Base-by-base conservation (phyloP, 2,888 invertebrate genomes). In the Hirtodrosophila duncani region DNA sequence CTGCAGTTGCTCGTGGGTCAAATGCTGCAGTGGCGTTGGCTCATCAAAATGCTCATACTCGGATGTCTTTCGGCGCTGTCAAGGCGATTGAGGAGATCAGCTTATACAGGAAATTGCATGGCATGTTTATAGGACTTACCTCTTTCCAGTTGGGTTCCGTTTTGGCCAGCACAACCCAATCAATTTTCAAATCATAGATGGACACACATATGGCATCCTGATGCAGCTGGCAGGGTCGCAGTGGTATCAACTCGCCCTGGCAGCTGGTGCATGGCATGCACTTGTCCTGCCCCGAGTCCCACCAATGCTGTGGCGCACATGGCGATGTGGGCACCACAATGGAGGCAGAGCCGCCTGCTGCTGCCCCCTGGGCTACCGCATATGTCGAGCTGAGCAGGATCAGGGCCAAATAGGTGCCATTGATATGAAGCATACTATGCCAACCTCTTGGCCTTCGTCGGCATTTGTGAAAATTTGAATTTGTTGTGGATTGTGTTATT, bases 191-290 rank as follows among this genome's bases (percentile, higher is more conserved):
- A 72, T 92, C 91, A 63, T 90, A 89, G 29, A 92, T 88, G 1
- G 92, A 90, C 26, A 92, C 92, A 86, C 94, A 94, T 67, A 91
- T 88, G 27, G 94, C 92, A 86, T 94, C 93, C 57, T 91, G 89
- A 87, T 94, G 92, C 52, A 91, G 87, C 77, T 92, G 92, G 87
- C 94, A 94, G 45, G 94, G 93, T 43, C 91, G 89, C 58, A 91
- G 85, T 27, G 93, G 92, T 56, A 92, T 90, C 71, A 89, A 86
- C 45, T 89, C 89, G 69, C 91, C 90, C 60, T 88, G 89, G 87
- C 94, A 94, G 81, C 88, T 88, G 45, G 92, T 91, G 88, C 94
- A 94, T 52, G 91, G 90, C 72, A 89, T 87, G 87, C 94, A 94
- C 69, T 87, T 86, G 83, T 90, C 90, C 63, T 88, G 88, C 68